Evolutionary conservation across 2,888 invertebrate species (phyloP).

Genomic region (Drosophila sordidapex): DNA sequence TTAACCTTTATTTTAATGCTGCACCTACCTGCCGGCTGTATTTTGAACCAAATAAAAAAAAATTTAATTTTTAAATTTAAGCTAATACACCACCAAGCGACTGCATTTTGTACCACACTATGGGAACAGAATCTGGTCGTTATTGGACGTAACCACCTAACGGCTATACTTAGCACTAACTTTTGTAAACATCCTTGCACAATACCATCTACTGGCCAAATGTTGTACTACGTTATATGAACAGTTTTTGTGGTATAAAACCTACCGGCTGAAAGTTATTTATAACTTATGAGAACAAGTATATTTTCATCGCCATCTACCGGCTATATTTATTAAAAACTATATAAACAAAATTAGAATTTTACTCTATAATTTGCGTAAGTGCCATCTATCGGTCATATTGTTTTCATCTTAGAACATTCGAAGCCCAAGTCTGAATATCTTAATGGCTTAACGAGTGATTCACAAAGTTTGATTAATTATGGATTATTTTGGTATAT

Average conservation of each 20-base stretch:
- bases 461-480: not conserved
- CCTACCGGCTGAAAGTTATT: not conserved
- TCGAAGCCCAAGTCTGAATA: not conserved
- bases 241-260: not conserved
- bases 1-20: not conserved
- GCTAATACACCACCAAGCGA: not conserved
- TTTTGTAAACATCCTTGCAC: not conserved
- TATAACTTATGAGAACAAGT: not conserved
- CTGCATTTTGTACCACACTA: not conserved
- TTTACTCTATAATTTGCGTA: rapidly evolving
- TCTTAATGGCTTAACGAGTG: not conserved
- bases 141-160: not conserved
- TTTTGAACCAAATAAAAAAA: not conserved
- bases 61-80: not conserved
- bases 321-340: not conserved
- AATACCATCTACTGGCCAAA: not conserved
- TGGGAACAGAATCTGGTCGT: not conserved
- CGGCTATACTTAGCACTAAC: not conserved
- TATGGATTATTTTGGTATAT: not conserved
- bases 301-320: not conserved
- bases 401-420: not conserved
- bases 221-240: not conserved
- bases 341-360: not conserved
- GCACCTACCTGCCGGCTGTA: not conserved
- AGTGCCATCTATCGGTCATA: not conserved